Conservation (phyloP, 1,140 invertebrate genomes). For the Drosophila teissieri region DNA sequence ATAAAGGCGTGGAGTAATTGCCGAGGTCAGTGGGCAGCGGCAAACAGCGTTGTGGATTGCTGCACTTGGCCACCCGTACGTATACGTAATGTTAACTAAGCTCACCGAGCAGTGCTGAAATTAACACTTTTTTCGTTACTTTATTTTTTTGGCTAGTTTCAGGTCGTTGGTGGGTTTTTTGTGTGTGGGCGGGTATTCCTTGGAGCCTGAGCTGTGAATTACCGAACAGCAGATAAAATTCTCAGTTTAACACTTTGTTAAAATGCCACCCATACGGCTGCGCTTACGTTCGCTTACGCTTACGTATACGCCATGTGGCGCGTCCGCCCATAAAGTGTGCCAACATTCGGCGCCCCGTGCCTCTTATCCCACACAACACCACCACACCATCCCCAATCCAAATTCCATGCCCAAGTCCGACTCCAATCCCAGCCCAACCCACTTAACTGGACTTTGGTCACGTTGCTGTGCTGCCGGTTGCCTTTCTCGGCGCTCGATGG, state of each 20-base stretch:
- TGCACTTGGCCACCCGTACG: constrained; percentile 27
- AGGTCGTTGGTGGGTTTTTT: constrained; percentile 28
- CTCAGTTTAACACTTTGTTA: constrained; percentile 83
- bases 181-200: constrained; percentile 59
- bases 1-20: constrained; percentile 83
- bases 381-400: not conserved
- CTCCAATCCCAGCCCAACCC: constrained; percentile 17
- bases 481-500: constrained; percentile 15
- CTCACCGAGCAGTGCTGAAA: constrained; percentile 61
- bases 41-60: constrained; percentile 14
- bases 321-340: constrained; percentile 69
- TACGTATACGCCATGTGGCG: constrained; percentile 61
- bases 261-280: constrained; percentile 66
- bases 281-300: constrained; percentile 46
- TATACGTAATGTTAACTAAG: constrained; percentile 78
- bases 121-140: constrained; percentile 64
- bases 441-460: constrained; percentile 51
- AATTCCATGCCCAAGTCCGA: not conserved
- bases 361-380: not conserved
- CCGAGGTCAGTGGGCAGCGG: constrained; percentile 70
- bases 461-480: constrained; percentile 34
- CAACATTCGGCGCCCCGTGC: constrained; percentile 48
- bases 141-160: constrained; percentile 47
- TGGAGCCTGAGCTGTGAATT: constrained; percentile 70
- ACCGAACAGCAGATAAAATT: constrained; percentile 81